phyloP scores from a whole-genome alignment of 2,888 invertebrate genomes.

The Salpingus planirostris region DNA sequence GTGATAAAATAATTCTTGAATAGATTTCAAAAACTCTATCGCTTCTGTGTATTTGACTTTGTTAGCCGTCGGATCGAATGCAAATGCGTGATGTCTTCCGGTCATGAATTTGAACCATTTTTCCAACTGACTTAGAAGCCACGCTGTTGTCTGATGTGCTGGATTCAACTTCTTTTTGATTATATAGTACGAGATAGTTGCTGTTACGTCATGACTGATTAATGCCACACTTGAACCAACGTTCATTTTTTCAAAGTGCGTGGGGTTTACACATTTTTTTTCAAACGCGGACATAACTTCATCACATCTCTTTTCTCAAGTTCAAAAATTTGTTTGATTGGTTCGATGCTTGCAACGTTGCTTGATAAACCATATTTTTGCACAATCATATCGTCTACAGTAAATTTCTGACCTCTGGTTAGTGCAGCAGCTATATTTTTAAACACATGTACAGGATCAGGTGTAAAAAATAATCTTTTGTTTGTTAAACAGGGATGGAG shows the following conservation, averaged over 20 bases:
- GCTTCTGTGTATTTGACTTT: conserved; percentile 9
- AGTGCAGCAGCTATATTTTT: conserved; percentile 10
- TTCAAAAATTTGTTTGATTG: conserved; percentile 3
- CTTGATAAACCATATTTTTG: conserved; percentile 6
- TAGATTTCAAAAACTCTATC: conserved; percentile 13
- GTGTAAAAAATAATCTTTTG: conserved; percentile 7
- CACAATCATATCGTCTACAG: conserved; percentile 2
- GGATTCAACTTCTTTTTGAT: neutral
- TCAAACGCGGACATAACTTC: conserved; percentile 9
- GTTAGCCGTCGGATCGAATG: conserved; percentile 14
- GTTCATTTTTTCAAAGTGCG: conserved; percentile 12
- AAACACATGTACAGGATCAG: conserved; percentile 10
- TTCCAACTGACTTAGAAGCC: conserved; percentile 4
- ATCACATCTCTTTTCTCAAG: conserved; percentile 5
- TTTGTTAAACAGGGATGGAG: too few species aligned
- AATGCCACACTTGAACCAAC: conserved; percentile 5
- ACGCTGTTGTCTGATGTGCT: conserved; percentile 5
- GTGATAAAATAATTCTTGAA: conserved; percentile 8
- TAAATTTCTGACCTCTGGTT: conserved; percentile 3
- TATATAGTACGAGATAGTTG: conserved; percentile 7
- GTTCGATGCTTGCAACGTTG: conserved; percentile 2
- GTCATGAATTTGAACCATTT: conserved; percentile 9
- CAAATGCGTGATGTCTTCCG: neutral
- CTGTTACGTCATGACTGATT: conserved; percentile 5
- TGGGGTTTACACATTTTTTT: conserved; percentile 6